Base-by-base conservation (phyloP, 35 echinoderm and acorn worm species). In the Strongylocentrotus purpuratus region DNA sequence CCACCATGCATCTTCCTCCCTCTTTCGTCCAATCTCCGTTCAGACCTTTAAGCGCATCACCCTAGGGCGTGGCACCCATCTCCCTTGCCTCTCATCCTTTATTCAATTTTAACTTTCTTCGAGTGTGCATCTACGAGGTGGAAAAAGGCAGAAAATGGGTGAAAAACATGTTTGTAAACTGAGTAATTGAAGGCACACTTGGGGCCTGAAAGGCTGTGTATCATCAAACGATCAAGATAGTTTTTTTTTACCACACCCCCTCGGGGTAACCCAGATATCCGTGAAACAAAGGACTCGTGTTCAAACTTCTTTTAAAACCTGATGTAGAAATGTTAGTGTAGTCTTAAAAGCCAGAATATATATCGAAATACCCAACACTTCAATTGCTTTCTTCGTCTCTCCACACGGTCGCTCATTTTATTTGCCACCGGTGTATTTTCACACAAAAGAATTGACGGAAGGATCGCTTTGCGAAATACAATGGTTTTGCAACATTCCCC, bases 91-190 rank as follows among this genome's bases (percentile, higher is more conserved):
- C 25, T 18, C 20, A 78, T 78, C 65, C 65, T 28, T 78, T 78
- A 78, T 78, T 78, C 20, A 78, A 78, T 78, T 78, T 59, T 78
- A 28, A 78, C 65, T 78, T 78, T 78, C 65, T n/a, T n/a, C 65
- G 7, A 78, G 28, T 22, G 4, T 78, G 65, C 65, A 7, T 78
- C 20, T 78, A 2, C 25, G 65, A 78, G 65, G 20, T 78, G 65
- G 28, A 78, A 78, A 70, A 78, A 88, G 31, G 33, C 33, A 89
- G 87, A 89, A 88, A 33, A 89, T 45, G 32, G 20, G 87, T 45
- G 45, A 46, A 89, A 89, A 89, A 89, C 87, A 89, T 89, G 87
- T 89, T 89, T 89, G 45, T 89, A 89, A 89, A 89, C 45, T 45
- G 33, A 89, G 87, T 89, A 89, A 89, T 89, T 89, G 87, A 11